Conservation (phyloP, 2,888 invertebrate species). For the Apotomis capreana region DNA sequence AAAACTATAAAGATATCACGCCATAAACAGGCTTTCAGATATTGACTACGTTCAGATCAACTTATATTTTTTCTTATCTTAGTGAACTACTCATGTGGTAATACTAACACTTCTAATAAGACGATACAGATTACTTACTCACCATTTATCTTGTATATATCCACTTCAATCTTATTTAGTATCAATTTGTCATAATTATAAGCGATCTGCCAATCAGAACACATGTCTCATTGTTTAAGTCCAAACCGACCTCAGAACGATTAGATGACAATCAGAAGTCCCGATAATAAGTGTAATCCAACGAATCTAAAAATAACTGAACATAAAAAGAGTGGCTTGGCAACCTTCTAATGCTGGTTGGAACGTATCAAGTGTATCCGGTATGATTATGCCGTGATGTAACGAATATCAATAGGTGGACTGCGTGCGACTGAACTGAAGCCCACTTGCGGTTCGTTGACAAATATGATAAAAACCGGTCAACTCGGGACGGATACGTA, state of each 20-base stretch:
- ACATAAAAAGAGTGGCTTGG: constrained; percentile 55
- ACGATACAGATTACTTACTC: neutral
- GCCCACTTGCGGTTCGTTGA: constrained; percentile 51
- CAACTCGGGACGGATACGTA: constrained; percentile 44
- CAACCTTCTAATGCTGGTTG: constrained; percentile 66
- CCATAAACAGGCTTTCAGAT: constrained; percentile 1
- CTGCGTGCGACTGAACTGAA: constrained; percentile 49
- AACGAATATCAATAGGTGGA: constrained; percentile 61
- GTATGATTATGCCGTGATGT: constrained; percentile 68
- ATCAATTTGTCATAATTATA: constrained; percentile 4
- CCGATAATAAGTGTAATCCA: constrained; percentile 25
- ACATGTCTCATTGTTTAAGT: constrained; percentile 17
- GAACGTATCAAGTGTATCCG: constrained; percentile 68
- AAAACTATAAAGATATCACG: constrained; percentile 25
- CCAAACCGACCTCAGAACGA: neutral
- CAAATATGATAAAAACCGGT: constrained; percentile 47
- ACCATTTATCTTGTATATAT: constrained; percentile 15
- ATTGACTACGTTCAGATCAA: constrained; percentile 6
- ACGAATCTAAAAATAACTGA: constrained; percentile 39
- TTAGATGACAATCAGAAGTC: constrained; percentile 25
- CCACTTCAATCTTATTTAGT: neutral
- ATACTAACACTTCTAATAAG: neutral
- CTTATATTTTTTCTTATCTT: constrained; percentile 12
- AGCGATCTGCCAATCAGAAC: constrained; percentile 1
- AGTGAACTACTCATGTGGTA: neutral